These are phyloP conservation scores for Pseudorectes ferrugineus DNA, from an alignment of 2,113 vertebrate genomes.

Conservation along the genomic window DNA sequence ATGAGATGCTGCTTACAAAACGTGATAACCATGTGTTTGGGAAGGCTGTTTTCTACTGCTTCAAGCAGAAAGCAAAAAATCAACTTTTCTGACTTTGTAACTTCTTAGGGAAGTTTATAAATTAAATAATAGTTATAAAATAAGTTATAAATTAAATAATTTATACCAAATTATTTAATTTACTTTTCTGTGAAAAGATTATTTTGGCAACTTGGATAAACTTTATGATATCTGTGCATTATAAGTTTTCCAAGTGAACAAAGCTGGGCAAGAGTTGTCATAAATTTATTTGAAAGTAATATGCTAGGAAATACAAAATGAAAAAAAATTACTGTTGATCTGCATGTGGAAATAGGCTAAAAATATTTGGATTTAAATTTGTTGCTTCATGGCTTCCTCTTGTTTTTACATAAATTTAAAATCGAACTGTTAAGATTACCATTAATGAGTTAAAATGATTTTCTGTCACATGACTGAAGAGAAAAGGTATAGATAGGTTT, in stretches of 20 bases:
- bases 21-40: not conserved
- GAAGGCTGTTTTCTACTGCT: not conserved
- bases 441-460: constrained; percentile 41
- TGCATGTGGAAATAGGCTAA: not conserved
- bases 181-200: not conserved
- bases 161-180: not conserved
- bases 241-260: not conserved
- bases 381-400: not conserved
- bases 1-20: not conserved
- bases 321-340: not conserved
- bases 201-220: not conserved
- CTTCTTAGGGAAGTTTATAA: not conserved
- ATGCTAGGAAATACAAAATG: not conserved
- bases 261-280: not conserved
- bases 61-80: not conserved
- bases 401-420: constrained; percentile 8
- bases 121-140: no score
- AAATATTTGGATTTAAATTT: not conserved
- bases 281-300: not conserved
- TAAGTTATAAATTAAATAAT: not conserved
- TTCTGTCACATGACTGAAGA: constrained; percentile 20
- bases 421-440: constrained; percentile 5
- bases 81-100: not conserved
- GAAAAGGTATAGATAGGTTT: not conserved
- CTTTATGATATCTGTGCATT: not conserved